Evolutionary conservation across 2,113 vertebrate genomes (phyloP).

Genomic region (Danionella cerebrum): DNA sequence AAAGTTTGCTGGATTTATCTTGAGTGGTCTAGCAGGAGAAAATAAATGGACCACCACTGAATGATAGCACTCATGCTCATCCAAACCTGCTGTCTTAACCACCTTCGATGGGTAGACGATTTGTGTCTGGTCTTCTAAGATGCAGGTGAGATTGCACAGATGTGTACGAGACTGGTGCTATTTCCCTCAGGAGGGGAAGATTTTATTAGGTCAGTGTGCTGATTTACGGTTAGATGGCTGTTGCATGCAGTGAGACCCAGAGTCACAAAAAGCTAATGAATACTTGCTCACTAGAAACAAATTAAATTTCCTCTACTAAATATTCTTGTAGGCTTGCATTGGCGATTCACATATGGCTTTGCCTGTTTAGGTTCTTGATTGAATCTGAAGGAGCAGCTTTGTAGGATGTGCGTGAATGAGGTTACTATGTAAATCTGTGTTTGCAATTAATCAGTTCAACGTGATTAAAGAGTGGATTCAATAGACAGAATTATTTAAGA

Average conservation of each 20-base stretch:
- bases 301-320: slow-evolving; percentile 18
- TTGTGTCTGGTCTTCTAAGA: slow-evolving; percentile 8
- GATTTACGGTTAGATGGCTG: not conserved
- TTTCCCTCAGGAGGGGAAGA: not conserved
- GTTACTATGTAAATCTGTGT: not conserved
- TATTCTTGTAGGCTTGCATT: not conserved
- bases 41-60: no score
- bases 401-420: not conserved
- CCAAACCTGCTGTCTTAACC: slow-evolving; percentile 1
- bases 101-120: slow-evolving; percentile 25
- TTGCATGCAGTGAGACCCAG: not conserved
- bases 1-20: no score
- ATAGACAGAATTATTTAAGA: no score
- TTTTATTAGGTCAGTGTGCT: slow-evolving; percentile 13
- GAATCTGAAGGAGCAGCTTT: not conserved
- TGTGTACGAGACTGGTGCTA: not conserved
- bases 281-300: slow-evolving; percentile 33
- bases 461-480: no score
- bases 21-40: not conserved
- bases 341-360: slow-evolving; percentile 23
- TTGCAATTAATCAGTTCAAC: no score
- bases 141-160: slow-evolving; percentile 10
- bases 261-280: slow-evolving; percentile 33
- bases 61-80: not conserved
- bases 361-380: slow-evolving; percentile 1